Evolutionary conservation across 2,888 invertebrate species (phyloP), one percentile per base, ranked within the genome.

Genomic region (Conchocele bisecta): DNA sequence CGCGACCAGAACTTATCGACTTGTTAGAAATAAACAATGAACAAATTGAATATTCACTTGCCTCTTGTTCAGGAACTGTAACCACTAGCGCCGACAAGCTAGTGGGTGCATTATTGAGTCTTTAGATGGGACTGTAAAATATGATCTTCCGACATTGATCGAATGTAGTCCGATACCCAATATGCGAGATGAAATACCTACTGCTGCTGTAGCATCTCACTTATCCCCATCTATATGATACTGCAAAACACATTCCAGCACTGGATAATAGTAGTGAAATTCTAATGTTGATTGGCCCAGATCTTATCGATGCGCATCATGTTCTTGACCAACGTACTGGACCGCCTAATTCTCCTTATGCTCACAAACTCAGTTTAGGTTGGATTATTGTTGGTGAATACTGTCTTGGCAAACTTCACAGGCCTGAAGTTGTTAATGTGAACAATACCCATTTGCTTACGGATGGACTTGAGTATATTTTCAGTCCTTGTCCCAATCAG

Each of bases 151-250:
- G 9, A 42, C 50, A 13, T 17, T 74, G 3, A 66, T 75, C 9
- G 77, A 77, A 53, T 75, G 80, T 44, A n/a, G 66, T 29, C 11
- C 61, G 3, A 76, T 76, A 6, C 76, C 73, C n/a, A 51, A 64
- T 31, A 33, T 28, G 26, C 41, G 67, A 20, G 39, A 63, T n/a
- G 75, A 72, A 37, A 75, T 78, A 51, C 73, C 73, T n/a, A 78
- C 69, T 11, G 59, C 61, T n/a, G 61, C 71, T 1, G 53, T 74
- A 22, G 64, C 69, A 3, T 0, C 7, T 11, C 44, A 58, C 31
- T 53, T n/a, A 77, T 42, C 0, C 57, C 20, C 76, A 79, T 50
- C 37, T 76, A 11, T 9, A 29, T 4, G 58, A 57, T 7, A 59
- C 76, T 26, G 65, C 66, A 15, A n/a, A 22, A 7, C 24, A 44